phyloP scores from a whole-genome alignment of 2,113 vertebrate species.

The Peromyscus leucopus region DNA sequence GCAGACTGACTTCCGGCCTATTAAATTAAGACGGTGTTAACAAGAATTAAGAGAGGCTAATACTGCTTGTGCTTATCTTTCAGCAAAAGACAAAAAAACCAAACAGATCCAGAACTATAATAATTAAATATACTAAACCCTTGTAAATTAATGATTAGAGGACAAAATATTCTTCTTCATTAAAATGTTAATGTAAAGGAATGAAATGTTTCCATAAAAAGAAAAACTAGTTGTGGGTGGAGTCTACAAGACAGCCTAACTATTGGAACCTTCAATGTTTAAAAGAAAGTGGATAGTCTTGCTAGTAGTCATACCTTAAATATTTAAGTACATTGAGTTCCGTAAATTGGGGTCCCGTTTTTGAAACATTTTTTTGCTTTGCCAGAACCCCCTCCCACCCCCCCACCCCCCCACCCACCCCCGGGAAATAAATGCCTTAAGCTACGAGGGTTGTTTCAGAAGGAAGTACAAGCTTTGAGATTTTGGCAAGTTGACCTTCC shows the following conservation, averaged over 20 bases:
- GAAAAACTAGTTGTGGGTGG: conserved; percentile 47
- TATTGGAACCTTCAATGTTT: not conserved
- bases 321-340: conserved; percentile 34
- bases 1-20: not conserved
- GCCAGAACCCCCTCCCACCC: conserved; percentile 12
- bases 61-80: not conserved
- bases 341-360: conserved; percentile 6
- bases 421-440: not conserved
- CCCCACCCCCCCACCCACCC: too few species aligned
- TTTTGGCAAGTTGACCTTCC: not conserved
- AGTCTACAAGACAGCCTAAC: conserved; percentile 9
- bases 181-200: conserved; percentile 43
- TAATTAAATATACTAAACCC: conserved; percentile 32
- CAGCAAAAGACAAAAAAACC: not conserved
- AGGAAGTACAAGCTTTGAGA: not conserved
- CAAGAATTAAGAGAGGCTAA: conserved; percentile 43
- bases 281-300: not conserved
- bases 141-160: conserved; percentile 25
- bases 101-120: not conserved
- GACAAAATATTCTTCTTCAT: not conserved
- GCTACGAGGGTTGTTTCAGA: not conserved
- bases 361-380: conserved; percentile 6
- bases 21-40: conserved; percentile 50
- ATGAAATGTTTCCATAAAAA: conserved; percentile 21
- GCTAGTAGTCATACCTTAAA: not conserved